Evolutionary conservation across 2,888 invertebrate genomes (phyloP).

Genomic region (Apantesis nais): DNA sequence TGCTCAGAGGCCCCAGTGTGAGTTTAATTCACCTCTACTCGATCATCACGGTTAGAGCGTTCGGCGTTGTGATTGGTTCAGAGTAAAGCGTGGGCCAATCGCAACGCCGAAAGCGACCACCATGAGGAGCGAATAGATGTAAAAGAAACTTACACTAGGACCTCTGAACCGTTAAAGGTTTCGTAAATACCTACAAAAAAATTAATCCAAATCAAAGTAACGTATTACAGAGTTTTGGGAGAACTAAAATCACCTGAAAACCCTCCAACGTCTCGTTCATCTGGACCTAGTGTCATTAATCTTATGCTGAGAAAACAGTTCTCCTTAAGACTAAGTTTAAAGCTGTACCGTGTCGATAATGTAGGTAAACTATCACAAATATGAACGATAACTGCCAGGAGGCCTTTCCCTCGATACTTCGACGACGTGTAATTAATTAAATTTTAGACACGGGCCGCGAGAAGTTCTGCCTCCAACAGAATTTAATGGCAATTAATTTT

Average conservation of each 20-base stretch:
- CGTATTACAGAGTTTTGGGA: conserved; percentile 53
- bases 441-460: conserved; percentile 46
- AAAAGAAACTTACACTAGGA: no score
- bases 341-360: conserved; percentile 68
- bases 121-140: no score
- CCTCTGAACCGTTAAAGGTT: conserved; percentile 34
- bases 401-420: conserved; percentile 11
- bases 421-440: conserved; percentile 56
- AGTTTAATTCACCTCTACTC: no score
- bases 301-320: conserved; percentile 76
- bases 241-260: conserved; percentile 55
- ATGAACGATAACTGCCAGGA: conserved; percentile 55
- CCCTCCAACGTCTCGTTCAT: conserved; percentile 46
- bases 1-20: no score
- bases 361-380: conserved; percentile 62
- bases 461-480: conserved; percentile 45
- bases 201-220: conserved; percentile 63
- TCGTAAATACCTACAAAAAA: conserved; percentile 67
- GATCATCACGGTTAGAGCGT: no score
- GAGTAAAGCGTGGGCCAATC: no score
- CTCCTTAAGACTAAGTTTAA: conserved; percentile 62
- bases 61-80: no score
- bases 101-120: no score
- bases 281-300: conserved; percentile 76
- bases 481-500: conserved; percentile 49